phyloP scores from a whole-genome alignment of 2,888 invertebrate species.

The Coelogynopora nodosa region DNA sequence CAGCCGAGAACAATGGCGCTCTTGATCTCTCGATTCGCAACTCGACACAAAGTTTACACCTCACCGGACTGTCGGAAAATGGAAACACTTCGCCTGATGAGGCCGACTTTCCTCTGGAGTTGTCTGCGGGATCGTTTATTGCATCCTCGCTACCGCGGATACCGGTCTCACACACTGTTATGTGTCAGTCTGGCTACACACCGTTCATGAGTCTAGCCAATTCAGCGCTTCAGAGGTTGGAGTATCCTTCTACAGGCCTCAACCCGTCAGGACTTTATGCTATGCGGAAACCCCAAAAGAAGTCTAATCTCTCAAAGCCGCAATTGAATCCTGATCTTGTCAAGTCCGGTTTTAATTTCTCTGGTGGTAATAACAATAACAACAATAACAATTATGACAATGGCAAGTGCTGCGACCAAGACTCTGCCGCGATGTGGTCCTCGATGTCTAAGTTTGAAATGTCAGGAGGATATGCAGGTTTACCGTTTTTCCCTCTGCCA shows the following conservation, averaged over 20 bases:
- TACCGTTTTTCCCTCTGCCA: not conserved
- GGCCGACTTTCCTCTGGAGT: not conserved
- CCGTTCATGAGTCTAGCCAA: not conserved
- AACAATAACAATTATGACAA: not conserved
- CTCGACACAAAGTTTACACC: not conserved
- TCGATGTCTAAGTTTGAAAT: not conserved
- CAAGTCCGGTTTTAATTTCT: not conserved
- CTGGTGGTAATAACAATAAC: not conserved
- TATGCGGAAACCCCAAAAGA: slow-evolving; percentile 2
- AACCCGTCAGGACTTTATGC: not conserved
- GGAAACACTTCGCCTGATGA: not conserved
- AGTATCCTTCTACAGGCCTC: too few species aligned
- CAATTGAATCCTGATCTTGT: slow-evolving; percentile 6
- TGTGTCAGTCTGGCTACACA: slow-evolving; percentile 9
- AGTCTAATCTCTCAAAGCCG: slow-evolving; percentile 14
- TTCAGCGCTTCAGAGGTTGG: not conserved
- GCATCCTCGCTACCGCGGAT: not conserved
- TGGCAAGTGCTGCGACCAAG: not conserved
- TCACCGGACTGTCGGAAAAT: not conserved
- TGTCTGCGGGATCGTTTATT: not conserved
- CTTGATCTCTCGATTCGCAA: slow-evolving; percentile 17
- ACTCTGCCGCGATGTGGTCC: not conserved
- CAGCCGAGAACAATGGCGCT: not conserved
- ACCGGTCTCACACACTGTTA: not conserved
- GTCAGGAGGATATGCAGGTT: not conserved